A percentile compares a stretch with the other conserved stretches of the same genome.
phyloP scores from a whole-genome alignment of 2,888 invertebrate genomes.

The Myopa testacea region DNA sequence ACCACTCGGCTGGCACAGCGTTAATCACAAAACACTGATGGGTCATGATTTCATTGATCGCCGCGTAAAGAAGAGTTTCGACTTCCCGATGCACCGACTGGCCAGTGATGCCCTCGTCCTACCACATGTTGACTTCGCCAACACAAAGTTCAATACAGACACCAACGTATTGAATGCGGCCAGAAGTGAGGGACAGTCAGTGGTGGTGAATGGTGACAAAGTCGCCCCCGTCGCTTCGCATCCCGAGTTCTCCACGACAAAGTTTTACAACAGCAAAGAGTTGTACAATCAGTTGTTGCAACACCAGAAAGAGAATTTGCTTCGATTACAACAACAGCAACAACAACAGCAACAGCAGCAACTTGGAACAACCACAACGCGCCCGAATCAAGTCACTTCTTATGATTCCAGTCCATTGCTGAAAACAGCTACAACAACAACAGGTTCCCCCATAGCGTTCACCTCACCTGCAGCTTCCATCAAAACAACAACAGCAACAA shows the following conservation, averaged over 20 bases:
- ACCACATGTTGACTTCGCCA: conserved; percentile 65
- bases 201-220: neutral
- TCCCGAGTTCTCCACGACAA: conserved; percentile 68
- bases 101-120: conserved; percentile 59
- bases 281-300: conserved; percentile 66
- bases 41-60: conserved; percentile 62
- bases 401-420: neutral
- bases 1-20: conserved; percentile 20
- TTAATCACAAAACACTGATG: conserved; percentile 50
- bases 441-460: conserved; percentile 19
- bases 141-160: conserved; percentile 66
- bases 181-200: neutral
- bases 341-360: conserved; percentile 9
- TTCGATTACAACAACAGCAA: conserved; percentile 28
- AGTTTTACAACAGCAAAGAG: conserved; percentile 68
- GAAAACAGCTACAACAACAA: conserved; percentile 36
- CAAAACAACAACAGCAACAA: neutral
- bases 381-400: neutral
- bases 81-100: conserved; percentile 63
- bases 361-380: conserved; percentile 13
- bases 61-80: conserved; percentile 67
- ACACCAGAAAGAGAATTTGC: conserved; percentile 59
- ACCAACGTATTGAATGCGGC: conserved; percentile 35
- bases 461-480: conserved; percentile 41
- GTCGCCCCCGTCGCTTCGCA: conserved; percentile 51